phyloP scores from a whole-genome alignment of 1,140 invertebrate genomes.

The Homalodisca vitripennis region DNA sequence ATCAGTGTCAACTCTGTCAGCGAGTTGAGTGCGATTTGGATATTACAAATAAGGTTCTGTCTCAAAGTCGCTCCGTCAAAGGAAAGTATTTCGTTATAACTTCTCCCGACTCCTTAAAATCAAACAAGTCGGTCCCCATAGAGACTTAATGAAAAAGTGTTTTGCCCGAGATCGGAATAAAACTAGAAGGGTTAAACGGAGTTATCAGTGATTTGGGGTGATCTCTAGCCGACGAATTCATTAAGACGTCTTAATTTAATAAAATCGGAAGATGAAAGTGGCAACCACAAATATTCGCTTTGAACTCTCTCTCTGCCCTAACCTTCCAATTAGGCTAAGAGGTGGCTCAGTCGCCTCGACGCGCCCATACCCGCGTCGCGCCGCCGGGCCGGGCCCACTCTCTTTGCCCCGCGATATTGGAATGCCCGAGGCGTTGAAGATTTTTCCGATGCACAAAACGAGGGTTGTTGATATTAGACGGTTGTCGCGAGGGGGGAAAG shows the following conservation, averaged over 20 bases:
- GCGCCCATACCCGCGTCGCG: too few species aligned
- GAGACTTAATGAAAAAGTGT: conserved; percentile 24
- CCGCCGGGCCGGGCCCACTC: too few species aligned
- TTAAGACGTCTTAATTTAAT: conserved; percentile 21
- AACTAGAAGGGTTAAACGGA: neutral
- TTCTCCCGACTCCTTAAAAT: neutral
- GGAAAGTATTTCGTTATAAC: conserved; percentile 14
- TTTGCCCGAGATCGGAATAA: neutral
- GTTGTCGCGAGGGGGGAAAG: neutral
- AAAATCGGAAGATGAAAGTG: conserved; percentile 23
- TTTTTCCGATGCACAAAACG: conserved; percentile 24
- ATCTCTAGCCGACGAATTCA: neutral
- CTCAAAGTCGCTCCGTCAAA: conserved; percentile 8
- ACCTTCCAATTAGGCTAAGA: conserved; percentile 28
- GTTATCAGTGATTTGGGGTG: conserved; percentile 4
- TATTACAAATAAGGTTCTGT: too few species aligned
- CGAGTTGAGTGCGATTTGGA: too few species aligned
- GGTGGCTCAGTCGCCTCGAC: too few species aligned
- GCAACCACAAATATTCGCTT: neutral
- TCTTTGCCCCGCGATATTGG: too few species aligned
- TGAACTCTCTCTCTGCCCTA: conserved; percentile 10
- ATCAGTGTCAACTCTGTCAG: conserved; percentile 2
- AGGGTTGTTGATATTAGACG: conserved; percentile 23
- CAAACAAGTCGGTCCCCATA: conserved; percentile 14
- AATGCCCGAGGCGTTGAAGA: conserved; percentile 21